phyloP scores from a whole-genome alignment of 2,888 invertebrate species.

The Pseudoips prasinana region DNA sequence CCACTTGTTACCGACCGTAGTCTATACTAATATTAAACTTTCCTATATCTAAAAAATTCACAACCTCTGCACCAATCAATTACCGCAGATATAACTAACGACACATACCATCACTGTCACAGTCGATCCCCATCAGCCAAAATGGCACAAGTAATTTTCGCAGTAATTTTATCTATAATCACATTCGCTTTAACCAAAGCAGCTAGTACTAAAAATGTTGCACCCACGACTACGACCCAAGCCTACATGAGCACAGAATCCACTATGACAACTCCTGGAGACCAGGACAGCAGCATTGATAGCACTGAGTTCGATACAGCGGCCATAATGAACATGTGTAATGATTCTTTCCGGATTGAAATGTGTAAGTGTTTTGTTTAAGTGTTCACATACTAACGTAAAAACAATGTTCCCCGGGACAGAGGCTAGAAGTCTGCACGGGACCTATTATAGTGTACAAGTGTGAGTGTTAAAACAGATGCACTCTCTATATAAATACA shows the following conservation, averaged over 20 bases:
- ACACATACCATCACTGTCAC: slow-evolving; percentile 6
- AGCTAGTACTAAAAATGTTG: background rate
- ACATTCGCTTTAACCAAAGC: background rate
- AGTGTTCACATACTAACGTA: too few relatives aligned
- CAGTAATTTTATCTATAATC: background rate
- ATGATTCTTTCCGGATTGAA: slow-evolving; percentile 77
- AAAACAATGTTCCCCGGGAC: too few relatives aligned
- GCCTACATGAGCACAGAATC: slow-evolving; percentile 6
- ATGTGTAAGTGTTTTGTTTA: slow-evolving; percentile 71
- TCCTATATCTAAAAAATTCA: too few relatives aligned
- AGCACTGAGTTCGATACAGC: slow-evolving; percentile 51
- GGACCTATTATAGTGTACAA: too few relatives aligned
- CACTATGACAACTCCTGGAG: slow-evolving; percentile 1
- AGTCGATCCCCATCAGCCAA: background rate
- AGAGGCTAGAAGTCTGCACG: too few relatives aligned
- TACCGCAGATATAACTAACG: slow-evolving; percentile 1
- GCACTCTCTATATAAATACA: background rate
- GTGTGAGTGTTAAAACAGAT: too few relatives aligned
- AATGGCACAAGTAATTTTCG: slow-evolving; percentile 20
- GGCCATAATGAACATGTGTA: slow-evolving; percentile 68
- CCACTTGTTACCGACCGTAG: too few relatives aligned
- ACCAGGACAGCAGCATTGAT: slow-evolving; percentile 19
- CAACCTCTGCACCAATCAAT: slow-evolving; percentile 15
- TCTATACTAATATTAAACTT: too few relatives aligned
- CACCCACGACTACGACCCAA: too few relatives aligned